Conservation (phyloP, 2,797 vertebrate genomes). For the Lemur catta region DNA sequence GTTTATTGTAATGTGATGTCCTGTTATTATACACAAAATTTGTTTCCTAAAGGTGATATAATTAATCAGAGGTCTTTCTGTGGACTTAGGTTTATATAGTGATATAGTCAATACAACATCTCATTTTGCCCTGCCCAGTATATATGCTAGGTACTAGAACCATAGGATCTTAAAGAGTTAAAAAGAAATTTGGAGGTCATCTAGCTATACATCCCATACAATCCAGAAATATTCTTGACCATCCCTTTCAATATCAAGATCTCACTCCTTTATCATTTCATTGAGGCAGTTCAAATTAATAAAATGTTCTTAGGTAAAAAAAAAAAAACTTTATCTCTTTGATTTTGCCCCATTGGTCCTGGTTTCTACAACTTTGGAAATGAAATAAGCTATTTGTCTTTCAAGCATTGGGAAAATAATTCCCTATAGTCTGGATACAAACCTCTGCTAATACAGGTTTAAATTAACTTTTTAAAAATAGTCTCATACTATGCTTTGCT, state of each 20-base stretch:
- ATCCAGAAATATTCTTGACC: not conserved
- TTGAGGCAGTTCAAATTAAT: not conserved
- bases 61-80: not conserved
- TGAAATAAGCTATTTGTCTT: slow-evolving; percentile 7
- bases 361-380: not conserved
- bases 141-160: not conserved
- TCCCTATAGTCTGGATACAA: not conserved
- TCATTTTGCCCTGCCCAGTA: not conserved
- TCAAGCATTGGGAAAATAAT: not conserved
- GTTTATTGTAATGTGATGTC: not conserved
- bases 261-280: slow-evolving; percentile 4
- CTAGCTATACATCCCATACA: not conserved
- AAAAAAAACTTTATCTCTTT: not conserved
- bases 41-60: not conserved
- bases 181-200: not conserved
- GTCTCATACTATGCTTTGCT: not conserved
- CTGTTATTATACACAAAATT: not conserved
- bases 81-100: not conserved
- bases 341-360: not conserved
- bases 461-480: not conserved
- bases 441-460: not conserved
- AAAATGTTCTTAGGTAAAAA: not conserved
- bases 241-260: not conserved
- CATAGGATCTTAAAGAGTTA: not conserved
- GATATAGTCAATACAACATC: not conserved